phyloP scores from a whole-genome alignment of 2,797 vertebrate genomes.

The Hippoglossus hippoglossus region DNA sequence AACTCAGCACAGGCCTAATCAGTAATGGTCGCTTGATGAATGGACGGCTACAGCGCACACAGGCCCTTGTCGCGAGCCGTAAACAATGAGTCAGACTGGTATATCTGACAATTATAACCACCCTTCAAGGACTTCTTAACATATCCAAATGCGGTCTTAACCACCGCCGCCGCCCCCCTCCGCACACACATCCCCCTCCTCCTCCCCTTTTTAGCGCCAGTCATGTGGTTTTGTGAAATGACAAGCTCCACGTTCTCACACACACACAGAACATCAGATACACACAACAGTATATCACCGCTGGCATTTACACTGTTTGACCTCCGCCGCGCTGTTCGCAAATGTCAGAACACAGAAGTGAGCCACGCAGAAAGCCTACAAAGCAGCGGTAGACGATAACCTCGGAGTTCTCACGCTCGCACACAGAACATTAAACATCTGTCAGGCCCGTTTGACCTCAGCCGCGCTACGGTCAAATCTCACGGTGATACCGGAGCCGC shows the following conservation, averaged over 20 bases:
- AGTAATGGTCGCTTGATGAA: conserved; percentile 68
- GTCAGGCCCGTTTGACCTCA: conserved; percentile 18
- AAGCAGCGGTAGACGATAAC: conserved; percentile 44
- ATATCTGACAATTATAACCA: conserved; percentile 67
- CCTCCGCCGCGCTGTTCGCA: conserved; percentile 25
- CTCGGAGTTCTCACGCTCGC: conserved; percentile 45
- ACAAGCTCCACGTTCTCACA: conserved; percentile 69
- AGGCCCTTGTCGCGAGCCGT: conserved; percentile 54
- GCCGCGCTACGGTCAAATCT: background rate
- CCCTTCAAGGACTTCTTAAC: conserved; percentile 65
- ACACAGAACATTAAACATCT: conserved; percentile 2
- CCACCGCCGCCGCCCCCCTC: background rate
- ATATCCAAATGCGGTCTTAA: conserved; percentile 42
- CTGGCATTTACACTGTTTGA: conserved; percentile 50
- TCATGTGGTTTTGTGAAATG: conserved; percentile 74
- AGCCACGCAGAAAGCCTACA: conserved; percentile 4
- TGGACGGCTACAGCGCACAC: conserved; percentile 55
- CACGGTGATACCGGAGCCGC: background rate
- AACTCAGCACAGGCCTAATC: conserved; percentile 73
- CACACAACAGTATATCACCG: conserved; percentile 52
- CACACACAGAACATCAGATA: conserved; percentile 62
- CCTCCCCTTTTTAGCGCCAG: conserved; percentile 47
- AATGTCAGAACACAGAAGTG: conserved; percentile 42
- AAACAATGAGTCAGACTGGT: conserved; percentile 72
- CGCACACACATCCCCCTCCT: conserved; percentile 23